Conservation (phyloP, 2,888 invertebrate genomes). For the Drosophila paranaensis region DNA sequence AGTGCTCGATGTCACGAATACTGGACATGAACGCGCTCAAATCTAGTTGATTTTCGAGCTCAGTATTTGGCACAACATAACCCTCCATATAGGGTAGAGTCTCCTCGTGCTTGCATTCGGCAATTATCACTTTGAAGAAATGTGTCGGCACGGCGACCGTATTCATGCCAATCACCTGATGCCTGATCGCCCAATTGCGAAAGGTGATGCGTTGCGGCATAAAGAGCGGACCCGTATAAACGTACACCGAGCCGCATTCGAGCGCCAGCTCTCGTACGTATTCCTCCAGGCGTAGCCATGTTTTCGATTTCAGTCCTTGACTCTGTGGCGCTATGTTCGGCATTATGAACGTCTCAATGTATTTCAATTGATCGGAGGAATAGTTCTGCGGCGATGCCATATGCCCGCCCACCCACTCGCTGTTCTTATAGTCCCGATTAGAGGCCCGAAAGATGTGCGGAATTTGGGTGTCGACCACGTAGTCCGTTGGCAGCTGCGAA, state of each 20-base stretch:
- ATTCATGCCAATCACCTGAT: constrained; percentile 96
- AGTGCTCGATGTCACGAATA: constrained; percentile 93
- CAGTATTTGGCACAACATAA: constrained; percentile 96
- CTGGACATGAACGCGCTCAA: constrained; percentile 91
- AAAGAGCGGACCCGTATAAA: constrained; percentile 95
- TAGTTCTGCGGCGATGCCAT: constrained; percentile 98
- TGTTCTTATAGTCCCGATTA: constrained; percentile 91
- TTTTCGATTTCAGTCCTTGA: constrained; percentile 93
- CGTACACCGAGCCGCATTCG: constrained; percentile 91
- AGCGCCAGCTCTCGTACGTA: constrained; percentile 90
- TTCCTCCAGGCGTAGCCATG: constrained; percentile 94
- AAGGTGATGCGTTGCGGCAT: constrained; percentile 92
- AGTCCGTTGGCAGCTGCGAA: constrained; percentile 24
- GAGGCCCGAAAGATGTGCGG: constrained; percentile 91
- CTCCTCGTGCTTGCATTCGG: constrained; percentile 87
- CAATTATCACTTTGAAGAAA: constrained; percentile 97
- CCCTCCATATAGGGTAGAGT: constrained; percentile 91
- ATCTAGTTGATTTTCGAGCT: constrained; percentile 90
- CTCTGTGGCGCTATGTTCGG: constrained; percentile 98
- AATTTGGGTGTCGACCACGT: constrained; percentile 86
- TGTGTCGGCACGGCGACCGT: constrained; percentile 98
- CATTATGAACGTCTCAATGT: constrained; percentile 94
- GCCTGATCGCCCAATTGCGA: constrained; percentile 93
- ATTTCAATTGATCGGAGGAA: constrained; percentile 88
- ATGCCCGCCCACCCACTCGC: constrained; percentile 94